Evolutionary conservation across 2,888 invertebrate species (phyloP).

Genomic region (Temnothorax ravouxi): DNA sequence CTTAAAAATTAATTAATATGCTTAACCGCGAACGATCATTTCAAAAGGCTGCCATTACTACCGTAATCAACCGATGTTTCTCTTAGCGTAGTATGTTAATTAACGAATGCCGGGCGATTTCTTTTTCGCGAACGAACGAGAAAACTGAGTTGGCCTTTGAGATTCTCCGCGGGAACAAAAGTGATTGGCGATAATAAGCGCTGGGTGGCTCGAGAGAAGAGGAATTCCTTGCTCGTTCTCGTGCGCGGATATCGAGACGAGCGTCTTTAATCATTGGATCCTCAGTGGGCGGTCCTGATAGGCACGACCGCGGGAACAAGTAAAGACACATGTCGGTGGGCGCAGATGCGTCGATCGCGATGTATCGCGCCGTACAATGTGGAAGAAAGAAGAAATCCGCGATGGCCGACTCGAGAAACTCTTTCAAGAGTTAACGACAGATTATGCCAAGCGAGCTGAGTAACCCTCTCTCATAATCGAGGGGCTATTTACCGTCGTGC

Average conservation of each 20-base stretch:
- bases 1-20: conserved; percentile 9
- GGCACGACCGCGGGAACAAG: conserved; percentile 36
- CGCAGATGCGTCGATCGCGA: conserved; percentile 27
- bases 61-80: background rate
- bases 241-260: conserved; percentile 30
- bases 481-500: background rate
- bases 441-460: conserved; percentile 14
- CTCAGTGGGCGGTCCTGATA: conserved; percentile 59
- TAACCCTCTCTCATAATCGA: conserved; percentile 19
- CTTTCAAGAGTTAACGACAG: background rate
- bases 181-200: conserved; percentile 31
- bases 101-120: background rate
- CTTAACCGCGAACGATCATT: conserved; percentile 5
- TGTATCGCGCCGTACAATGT: conserved; percentile 7
- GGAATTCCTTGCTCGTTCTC: conserved; percentile 29
- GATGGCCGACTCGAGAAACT: conserved; percentile 15
- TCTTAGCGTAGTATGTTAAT: background rate
- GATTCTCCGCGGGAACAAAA: conserved; percentile 21
- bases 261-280: conserved; percentile 48
- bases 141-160: background rate
- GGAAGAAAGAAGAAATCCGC: conserved; percentile 39
- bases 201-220: conserved; percentile 6
- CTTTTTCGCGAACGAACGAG: background rate
- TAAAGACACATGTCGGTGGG: conserved; percentile 35
- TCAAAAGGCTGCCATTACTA: background rate